These are phyloP conservation scores for Sesamia inferens DNA, from an alignment of 2,888 invertebrate genomes.

Conservation along the genomic window DNA sequence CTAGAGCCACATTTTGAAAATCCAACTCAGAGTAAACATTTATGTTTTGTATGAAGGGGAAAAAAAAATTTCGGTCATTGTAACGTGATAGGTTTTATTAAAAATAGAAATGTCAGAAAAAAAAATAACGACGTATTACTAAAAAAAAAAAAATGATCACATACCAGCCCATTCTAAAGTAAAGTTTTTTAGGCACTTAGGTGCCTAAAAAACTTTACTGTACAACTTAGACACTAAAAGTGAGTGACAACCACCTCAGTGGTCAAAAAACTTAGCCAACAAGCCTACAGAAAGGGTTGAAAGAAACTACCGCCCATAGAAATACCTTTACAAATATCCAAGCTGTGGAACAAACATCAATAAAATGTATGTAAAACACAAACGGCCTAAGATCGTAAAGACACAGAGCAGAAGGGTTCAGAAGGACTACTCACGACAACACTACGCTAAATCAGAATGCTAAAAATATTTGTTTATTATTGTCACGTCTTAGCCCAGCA, in stretches of 20 bases:
- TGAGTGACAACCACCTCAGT: conserved; percentile 36
- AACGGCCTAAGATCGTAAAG: conserved; percentile 60
- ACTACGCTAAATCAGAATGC: not conserved
- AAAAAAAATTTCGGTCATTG: conserved; percentile 3
- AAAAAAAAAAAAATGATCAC: conserved; percentile 5
- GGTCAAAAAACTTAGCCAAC: conserved; percentile 49
- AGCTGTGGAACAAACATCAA: conserved; percentile 65
- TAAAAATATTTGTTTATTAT: no score
- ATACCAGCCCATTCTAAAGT: not conserved
- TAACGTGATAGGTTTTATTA: not conserved
- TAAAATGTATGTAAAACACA: conserved; percentile 66
- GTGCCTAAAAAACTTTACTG: conserved; percentile 8
- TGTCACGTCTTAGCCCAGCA: no score
- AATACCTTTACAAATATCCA: conserved; percentile 65
- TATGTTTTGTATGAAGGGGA: not conserved
- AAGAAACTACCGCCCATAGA: conserved; percentile 60
- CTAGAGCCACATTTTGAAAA: not conserved
- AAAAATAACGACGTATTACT: conserved; percentile 1
- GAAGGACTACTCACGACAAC: conserved; percentile 8
- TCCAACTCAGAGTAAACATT: not conserved
- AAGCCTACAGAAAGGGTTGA: conserved; percentile 48
- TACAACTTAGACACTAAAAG: conserved; percentile 6
- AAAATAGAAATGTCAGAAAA: conserved; percentile 13
- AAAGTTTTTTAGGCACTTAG: no score
- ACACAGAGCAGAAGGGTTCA: not conserved